Evolutionary conservation across 2,888 invertebrate species (phyloP).

Genomic region (Mesoligia furuncula): DNA sequence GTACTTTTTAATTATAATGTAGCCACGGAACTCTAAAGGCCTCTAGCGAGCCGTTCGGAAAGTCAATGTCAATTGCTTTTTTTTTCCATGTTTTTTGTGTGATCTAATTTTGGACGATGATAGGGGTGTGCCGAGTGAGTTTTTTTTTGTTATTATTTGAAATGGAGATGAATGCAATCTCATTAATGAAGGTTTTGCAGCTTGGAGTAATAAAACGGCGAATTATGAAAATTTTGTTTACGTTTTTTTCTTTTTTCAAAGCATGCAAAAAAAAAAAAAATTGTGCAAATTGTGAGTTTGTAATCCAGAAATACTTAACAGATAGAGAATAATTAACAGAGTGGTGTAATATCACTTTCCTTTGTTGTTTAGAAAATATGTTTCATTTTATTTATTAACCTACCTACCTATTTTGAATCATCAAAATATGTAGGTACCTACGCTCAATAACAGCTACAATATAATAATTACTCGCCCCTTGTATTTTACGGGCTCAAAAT

Average conservation of each 20-base stretch:
- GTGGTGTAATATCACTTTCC: neutral
- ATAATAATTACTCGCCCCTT: neutral
- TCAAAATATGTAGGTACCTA: too few relatives aligned
- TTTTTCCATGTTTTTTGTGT: slow-evolving; percentile 47
- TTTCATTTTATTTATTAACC: neutral
- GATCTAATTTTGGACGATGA: slow-evolving; percentile 47
- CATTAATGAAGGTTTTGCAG: neutral
- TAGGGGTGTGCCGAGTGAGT: slow-evolving; percentile 40
- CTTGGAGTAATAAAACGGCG: too few relatives aligned
- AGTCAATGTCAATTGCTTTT: slow-evolving; percentile 29
- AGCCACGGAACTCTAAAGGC: slow-evolving; percentile 42
- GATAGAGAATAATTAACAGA: too few relatives aligned
- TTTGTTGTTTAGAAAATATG: neutral
- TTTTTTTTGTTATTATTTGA: neutral
- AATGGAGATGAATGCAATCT: neutral
- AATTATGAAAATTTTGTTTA: neutral
- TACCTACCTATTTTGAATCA: too few relatives aligned
- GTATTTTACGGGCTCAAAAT: neutral
- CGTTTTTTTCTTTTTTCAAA: neutral
- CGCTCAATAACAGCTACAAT: too few relatives aligned
- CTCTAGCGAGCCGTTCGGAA: slow-evolving; percentile 34
- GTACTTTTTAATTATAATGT: slow-evolving; percentile 25
- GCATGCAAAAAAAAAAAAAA: too few relatives aligned
- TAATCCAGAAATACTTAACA: neutral
- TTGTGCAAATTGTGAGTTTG: neutral